phyloP scores from a whole-genome alignment of 1,140 invertebrate species.

The Holcopasites calliopsidis region DNA sequence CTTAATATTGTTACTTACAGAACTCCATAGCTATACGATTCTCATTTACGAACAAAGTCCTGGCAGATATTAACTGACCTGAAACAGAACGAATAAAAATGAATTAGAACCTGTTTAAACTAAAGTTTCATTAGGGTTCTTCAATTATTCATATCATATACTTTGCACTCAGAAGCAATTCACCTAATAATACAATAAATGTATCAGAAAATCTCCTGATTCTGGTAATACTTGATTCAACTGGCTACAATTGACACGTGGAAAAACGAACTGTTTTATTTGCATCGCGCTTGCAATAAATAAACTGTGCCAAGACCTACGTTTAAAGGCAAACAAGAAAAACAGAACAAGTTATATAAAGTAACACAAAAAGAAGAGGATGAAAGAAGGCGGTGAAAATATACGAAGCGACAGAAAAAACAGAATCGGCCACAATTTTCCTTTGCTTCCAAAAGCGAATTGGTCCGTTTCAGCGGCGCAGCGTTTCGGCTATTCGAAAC shows the following conservation, averaged over 20 bases:
- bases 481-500: not conserved
- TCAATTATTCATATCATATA: too few species aligned
- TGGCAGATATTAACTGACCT: not conserved
- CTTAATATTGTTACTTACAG: slow-evolving; percentile 1
- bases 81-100: not conserved
- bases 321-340: not conserved
- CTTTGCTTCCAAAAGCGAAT: not conserved
- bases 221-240: too few species aligned
- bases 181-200: too few species aligned
- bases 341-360: not conserved
- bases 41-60: not conserved
- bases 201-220: too few species aligned
- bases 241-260: too few species aligned
- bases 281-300: slow-evolving; percentile 12
- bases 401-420: not conserved
- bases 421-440: not conserved
- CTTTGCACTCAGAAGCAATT: too few species aligned
- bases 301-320: not conserved
- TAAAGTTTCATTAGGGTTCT: not conserved
- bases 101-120: not conserved
- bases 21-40: not conserved
- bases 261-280: not conserved
- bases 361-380: not conserved
- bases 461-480: not conserved
- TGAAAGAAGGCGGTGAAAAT: not conserved